Percentiles rank a stretch among this genome's conserved stretches.
phyloP scores from a whole-genome alignment of 1,140 invertebrate species.

The Listronotus bonariensis region DNA sequence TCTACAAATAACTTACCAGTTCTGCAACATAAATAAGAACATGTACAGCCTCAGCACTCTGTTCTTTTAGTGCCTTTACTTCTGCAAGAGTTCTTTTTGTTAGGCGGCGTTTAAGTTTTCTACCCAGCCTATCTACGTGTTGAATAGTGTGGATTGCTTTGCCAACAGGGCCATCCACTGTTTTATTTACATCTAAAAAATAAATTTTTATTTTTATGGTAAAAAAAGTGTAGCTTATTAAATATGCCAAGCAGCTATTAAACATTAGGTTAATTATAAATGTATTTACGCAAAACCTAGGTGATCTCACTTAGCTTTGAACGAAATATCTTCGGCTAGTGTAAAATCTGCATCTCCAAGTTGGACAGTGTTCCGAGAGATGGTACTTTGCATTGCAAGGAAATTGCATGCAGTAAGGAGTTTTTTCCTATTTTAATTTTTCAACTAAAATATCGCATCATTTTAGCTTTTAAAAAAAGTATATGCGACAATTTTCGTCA shows the following conservation, averaged over 20 bases:
- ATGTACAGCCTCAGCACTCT: constrained; percentile 77
- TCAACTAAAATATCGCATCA: no score
- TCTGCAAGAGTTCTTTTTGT: constrained; percentile 74
- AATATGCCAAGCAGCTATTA: background rate
- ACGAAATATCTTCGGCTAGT: no score
- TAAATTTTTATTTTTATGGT: background rate
- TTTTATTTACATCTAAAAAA: constrained; percentile 21
- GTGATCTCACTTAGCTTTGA: no score
- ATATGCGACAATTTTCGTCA: no score
- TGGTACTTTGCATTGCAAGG: no score
- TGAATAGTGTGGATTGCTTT: constrained; percentile 72
- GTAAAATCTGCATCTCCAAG: no score
- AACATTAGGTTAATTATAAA: constrained; percentile 1
- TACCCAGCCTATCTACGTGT: constrained; percentile 72
- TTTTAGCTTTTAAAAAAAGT: no score
- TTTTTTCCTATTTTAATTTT: no score
- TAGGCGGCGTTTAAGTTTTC: constrained; percentile 70
- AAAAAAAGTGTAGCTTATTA: constrained; percentile 15
- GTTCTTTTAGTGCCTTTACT: constrained; percentile 75
- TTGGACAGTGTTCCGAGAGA: no score
- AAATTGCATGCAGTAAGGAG: no score
- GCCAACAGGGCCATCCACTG: constrained; percentile 48
- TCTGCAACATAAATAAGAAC: constrained; percentile 75
- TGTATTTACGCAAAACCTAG: background rate
- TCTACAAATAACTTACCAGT: constrained; percentile 65